Evolutionary conservation across 2,113 vertebrate species (phyloP), one percentile per base, ranked within the genome.

Genomic region (Megatriorchis doriae): DNA sequence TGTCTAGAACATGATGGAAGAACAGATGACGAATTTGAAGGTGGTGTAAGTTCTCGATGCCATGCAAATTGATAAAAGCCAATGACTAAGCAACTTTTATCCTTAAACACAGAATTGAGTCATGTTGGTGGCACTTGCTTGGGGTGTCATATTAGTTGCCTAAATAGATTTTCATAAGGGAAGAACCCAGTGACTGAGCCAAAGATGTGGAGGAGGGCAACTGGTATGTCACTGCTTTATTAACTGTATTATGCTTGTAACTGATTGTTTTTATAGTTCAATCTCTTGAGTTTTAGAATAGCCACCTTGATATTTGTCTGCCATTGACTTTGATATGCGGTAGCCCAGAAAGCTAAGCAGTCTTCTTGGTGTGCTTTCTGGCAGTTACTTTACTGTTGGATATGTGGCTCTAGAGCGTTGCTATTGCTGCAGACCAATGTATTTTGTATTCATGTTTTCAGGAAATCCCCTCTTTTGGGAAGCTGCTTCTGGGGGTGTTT

Each of bases 381-480:
- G 27, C 40, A 4, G 14, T 36, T 63, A 2, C 38, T 50, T n/a
- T 20, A 6, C 80, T 63, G 63, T 9, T 45, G 62, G 15, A 11
- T 22, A 16, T 0, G 13, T 66, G 67, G 61, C 53, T 82, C n/a
- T 38, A 9, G 21, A 62, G 81, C 1, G 0, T 4, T 56, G 29
- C 55, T 43, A 7, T 62, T 11, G 3, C 82, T 91, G 68, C 83
- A 83, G 77, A 29, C 40, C 2, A 0, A 0, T 86, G 36, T 27
- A 1, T 65, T 90, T 71, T 88, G 52, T 61, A 31, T 70, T 78
- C 1, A 1, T 90, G 67, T 61, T 86, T 66, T 67, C 63, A 78
- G 83, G 94, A 96, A 97, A 92, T 95, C 77, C 94, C 95, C 68
- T 95, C 68, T 78, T 91, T 70, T 79, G 47, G 61, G 63, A 96